Conservation (phyloP, 2,113 vertebrate genomes). For the Ivindomyrus marchei region DNA sequence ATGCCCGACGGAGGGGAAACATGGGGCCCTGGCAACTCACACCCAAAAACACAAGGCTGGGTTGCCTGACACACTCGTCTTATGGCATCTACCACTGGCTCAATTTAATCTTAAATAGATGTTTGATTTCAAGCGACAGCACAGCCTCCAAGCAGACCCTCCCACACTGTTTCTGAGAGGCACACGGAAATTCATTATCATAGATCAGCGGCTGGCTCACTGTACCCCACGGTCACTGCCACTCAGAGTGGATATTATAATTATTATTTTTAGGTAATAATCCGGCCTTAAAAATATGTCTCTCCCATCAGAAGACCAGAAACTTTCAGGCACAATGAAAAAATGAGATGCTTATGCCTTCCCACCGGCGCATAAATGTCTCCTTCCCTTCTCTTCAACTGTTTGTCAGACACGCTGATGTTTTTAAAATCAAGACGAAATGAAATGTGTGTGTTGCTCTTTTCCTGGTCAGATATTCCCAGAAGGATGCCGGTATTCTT, state of each 20-base stretch:
- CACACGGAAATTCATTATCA: background rate
- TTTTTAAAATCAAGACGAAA: slow-evolving; percentile 8
- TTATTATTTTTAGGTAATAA: background rate
- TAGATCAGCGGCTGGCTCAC: background rate
- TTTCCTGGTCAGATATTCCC: slow-evolving; percentile 5
- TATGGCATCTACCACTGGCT: background rate
- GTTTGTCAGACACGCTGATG: background rate
- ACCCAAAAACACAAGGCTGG: background rate
- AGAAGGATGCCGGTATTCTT: slow-evolving; percentile 2
- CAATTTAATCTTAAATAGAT: background rate
- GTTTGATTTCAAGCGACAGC: background rate
- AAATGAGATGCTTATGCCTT: background rate
- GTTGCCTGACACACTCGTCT: background rate
- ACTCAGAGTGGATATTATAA: background rate
- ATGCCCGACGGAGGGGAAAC: background rate
- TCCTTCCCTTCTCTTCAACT: background rate
- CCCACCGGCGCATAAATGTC: background rate
- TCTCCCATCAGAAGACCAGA: background rate
- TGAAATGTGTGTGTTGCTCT: background rate
- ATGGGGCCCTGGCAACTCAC: background rate
- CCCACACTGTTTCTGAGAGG: background rate
- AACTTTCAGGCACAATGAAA: background rate
- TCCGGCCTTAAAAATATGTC: background rate
- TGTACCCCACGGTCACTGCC: background rate
- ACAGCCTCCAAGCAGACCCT: background rate